Evolutionary conservation across 2,113 vertebrate species (phyloP).

Genomic region (Serilophus lunatus): DNA sequence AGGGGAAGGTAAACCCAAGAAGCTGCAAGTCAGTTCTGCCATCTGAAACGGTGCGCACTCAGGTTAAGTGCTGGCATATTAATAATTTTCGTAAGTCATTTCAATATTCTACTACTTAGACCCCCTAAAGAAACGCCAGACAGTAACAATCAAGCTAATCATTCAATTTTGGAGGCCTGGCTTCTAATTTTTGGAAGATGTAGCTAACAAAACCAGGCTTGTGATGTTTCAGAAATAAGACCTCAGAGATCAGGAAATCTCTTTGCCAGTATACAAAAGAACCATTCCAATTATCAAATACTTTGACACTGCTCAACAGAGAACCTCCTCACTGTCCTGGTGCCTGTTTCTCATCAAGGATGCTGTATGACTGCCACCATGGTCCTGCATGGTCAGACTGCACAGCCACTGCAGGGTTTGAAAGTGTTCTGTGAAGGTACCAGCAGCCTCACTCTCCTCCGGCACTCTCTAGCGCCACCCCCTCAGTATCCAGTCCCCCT

Average conservation of each 20-base stretch:
- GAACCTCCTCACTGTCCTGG: background rate
- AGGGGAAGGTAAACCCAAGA: background rate
- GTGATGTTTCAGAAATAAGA: background rate
- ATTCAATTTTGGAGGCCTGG: background rate
- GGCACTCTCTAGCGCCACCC: rapidly evolving
- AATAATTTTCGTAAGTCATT: background rate
- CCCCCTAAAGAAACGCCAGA: background rate
- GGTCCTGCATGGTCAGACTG: background rate
- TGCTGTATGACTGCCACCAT: rapidly evolving
- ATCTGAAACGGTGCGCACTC: background rate
- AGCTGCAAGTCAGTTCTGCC: background rate
- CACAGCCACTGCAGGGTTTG: background rate
- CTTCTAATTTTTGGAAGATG: background rate
- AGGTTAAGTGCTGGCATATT: background rate
- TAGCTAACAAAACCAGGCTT: background rate
- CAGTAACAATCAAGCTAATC: background rate
- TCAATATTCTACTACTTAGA: background rate
- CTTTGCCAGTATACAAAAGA: background rate
- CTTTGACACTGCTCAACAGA: background rate
- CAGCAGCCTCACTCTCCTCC: background rate
- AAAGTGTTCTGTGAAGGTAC: background rate
- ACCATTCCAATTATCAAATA: background rate
- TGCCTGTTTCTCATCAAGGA: background rate
- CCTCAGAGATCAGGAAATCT: background rate
- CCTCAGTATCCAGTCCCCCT: background rate